Evolutionary conservation across 2,113 vertebrate genomes (phyloP), one percentile per base, ranked within the genome.

Genomic region (Tachycineta bicolor): DNA sequence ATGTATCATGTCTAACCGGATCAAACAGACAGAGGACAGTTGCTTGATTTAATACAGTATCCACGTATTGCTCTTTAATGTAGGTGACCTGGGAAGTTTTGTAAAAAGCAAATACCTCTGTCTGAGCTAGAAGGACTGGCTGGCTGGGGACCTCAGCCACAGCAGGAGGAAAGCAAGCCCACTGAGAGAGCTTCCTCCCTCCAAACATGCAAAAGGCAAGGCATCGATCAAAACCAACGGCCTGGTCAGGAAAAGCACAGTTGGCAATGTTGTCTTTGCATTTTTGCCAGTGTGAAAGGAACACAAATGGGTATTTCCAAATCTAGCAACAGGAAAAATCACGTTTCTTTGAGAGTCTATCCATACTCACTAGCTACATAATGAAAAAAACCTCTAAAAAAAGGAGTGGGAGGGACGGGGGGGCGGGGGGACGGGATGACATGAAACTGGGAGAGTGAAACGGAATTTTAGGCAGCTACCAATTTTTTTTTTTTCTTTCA

Each of bases 81-180:
- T 63, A 87, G 64, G 64, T 75, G 73, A 92, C 77, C 73, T 64
- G 73, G 80, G 69, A 94, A 87, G 86, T 34, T 90, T 44, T 64
- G 89, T 44, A 87, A 93, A 82, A 55, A 80, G 86, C 33, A 92
- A 83, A 83, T 71, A 63, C 73, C 71, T 78, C 80, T 95, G 93
- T 82, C 78, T 83, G 80, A 64, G 83, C 39, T 67, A n/a, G 24
- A 37, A 86, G 33, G 47, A 33, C 67, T 46, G 92, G 55, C 95
- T 95, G 88, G 71, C 33, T 23, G 12, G 80, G 56, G 76, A 89
- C 68, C 76, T 80, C 71, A 47, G 76, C 1, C 7, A 47, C 94
- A 74, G 92, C 87, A 3, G 92, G 87, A 89, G 86, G 91, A 90
- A 81, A 92, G 93, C 37, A 81, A 96, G 34, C 91, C 89, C 31